These are phyloP conservation scores for Dermochelys coriacea DNA, from an alignment of 2,797 vertebrate species.

Conservation along the genomic window DNA sequence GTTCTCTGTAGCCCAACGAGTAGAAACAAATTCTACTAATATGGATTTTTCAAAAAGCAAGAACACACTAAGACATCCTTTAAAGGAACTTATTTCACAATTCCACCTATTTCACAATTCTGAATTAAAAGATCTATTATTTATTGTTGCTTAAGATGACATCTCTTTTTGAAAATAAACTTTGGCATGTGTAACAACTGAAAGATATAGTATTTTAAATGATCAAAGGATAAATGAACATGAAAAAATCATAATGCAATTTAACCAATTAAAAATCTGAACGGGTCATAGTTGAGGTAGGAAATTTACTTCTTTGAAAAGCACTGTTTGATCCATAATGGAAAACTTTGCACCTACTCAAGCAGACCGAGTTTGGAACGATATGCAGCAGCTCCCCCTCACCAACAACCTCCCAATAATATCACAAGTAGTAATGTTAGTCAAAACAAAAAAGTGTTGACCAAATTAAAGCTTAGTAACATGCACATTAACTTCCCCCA, in stretches of 20 bases:
- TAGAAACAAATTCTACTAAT: background rate
- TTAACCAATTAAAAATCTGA: background rate
- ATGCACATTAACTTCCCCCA: background rate
- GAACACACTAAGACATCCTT: background rate
- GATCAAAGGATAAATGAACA: background rate
- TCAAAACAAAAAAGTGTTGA: background rate
- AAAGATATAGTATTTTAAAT: background rate
- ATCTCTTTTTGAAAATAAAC: background rate
- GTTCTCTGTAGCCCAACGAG: background rate
- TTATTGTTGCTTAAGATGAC: background rate
- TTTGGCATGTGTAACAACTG: background rate
- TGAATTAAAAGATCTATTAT: background rate
- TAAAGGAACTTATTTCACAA: background rate
- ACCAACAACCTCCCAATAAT: background rate
- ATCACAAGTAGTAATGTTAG: background rate
- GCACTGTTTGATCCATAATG: background rate
- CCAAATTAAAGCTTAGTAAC: background rate
- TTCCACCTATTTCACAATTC: background rate
- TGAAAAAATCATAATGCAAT: background rate
- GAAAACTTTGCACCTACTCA: background rate
- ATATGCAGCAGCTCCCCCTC: background rate
- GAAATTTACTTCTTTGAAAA: no score
- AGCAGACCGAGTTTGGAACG: background rate
- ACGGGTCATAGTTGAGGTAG: accelerated
- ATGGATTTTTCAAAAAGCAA: background rate